A percentile compares a stretch with the other conserved stretches of the same genome.
Evolutionary conservation across 2,797 vertebrate genomes (phyloP).

Genomic region (Percopsis omiscomaycus): DNA sequence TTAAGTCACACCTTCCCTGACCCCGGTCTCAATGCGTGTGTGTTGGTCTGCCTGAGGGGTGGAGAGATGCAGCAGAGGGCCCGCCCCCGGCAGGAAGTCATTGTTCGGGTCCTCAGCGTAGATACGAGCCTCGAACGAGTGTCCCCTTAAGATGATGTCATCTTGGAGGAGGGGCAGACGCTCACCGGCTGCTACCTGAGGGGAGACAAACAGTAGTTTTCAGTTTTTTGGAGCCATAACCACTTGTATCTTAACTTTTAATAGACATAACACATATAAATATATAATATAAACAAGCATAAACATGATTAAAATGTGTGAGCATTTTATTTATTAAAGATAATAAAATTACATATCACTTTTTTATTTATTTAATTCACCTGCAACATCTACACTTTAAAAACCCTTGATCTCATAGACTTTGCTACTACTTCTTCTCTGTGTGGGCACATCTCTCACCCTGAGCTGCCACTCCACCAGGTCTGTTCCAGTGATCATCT

Average conservation of each 20-base stretch:
- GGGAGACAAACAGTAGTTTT: slow-evolving; percentile 10
- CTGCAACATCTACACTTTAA: too few species aligned
- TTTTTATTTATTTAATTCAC: too few species aligned
- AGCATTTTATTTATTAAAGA: too few species aligned
- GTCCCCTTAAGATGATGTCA: slow-evolving; percentile 85
- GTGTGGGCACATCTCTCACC: slow-evolving; percentile 65
- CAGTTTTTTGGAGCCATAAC: too few species aligned
- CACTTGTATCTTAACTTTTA: too few species aligned
- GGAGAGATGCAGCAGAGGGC: slow-evolving; percentile 89
- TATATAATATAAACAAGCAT: too few species aligned
- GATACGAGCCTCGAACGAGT: slow-evolving; percentile 96
- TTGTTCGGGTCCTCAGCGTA: slow-evolving; percentile 94
- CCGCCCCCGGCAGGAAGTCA: slow-evolving; percentile 92
- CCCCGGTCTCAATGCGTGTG: slow-evolving; percentile 94
- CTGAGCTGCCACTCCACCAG: slow-evolving; percentile 97
- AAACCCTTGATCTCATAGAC: not conserved
- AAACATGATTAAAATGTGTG: too few species aligned
- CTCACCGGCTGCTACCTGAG: slow-evolving; percentile 93
- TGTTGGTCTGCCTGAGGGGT: slow-evolving; percentile 79
- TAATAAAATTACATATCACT: too few species aligned
- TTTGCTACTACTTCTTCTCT: not conserved
- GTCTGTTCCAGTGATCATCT: slow-evolving; percentile 97
- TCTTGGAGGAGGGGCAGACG: slow-evolving; percentile 90
- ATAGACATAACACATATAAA: too few species aligned
- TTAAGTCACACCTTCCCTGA: slow-evolving; percentile 83